phyloP scores from a whole-genome alignment of 1,140 invertebrate genomes.

The Mactra quadrangularis region DNA sequence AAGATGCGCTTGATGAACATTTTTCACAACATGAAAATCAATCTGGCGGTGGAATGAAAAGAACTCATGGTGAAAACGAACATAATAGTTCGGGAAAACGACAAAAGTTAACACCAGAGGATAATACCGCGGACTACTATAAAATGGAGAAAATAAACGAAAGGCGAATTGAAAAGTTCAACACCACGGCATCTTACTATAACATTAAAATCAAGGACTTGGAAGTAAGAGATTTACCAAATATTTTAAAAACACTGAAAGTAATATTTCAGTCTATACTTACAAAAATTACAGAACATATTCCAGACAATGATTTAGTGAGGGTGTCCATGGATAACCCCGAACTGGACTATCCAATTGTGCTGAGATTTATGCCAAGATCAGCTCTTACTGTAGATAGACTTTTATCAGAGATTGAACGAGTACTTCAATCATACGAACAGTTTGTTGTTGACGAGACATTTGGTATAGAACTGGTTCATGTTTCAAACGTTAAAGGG shows the following conservation, averaged over 20 bases:
- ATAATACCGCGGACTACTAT: not conserved
- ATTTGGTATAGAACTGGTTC: slow-evolving; percentile 21
- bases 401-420: not conserved
- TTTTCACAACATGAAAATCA: not conserved
- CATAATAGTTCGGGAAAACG: not conserved
- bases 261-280: slow-evolving; percentile 12
- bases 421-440: not conserved
- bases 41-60: not conserved
- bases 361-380: slow-evolving; percentile 1
- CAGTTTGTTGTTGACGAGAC: slow-evolving; percentile 10
- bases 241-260: slow-evolving; percentile 32
- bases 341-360: slow-evolving; percentile 11
- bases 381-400: slow-evolving; percentile 10
- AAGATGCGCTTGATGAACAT: slow-evolving; percentile 20
- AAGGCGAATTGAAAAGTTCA: slow-evolving; percentile 14
- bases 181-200: slow-evolving; percentile 11
- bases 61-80: not conserved
- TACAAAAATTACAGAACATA: not conserved
- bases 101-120: slow-evolving; percentile 14
- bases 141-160: slow-evolving; percentile 19
- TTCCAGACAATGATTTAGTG: not conserved
- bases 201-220: slow-evolving; percentile 21
- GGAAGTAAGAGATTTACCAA: slow-evolving; percentile 20
- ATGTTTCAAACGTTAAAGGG: not conserved
- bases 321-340: slow-evolving; percentile 16